phyloP scores from a whole-genome alignment of 2,797 vertebrate species.

The Malurus leucopterus region DNA sequence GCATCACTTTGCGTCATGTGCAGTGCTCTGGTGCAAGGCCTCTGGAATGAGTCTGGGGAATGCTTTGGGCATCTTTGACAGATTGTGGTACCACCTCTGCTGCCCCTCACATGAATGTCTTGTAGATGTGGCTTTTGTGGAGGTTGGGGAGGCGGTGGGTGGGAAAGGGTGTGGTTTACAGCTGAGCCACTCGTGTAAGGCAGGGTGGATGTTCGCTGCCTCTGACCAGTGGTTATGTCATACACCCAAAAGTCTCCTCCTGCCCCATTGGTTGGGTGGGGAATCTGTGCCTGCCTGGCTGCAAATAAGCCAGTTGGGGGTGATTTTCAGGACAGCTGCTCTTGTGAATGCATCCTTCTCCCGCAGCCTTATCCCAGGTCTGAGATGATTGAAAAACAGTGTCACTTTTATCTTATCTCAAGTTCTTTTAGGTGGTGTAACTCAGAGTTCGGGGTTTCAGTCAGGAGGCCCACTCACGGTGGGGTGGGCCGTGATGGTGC shows the following conservation, averaged over 20 bases:
- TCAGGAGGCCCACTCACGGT: neutral
- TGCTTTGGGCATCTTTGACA: neutral
- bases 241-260: neutral
- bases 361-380: neutral
- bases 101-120: fast-evolving
- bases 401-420: neutral
- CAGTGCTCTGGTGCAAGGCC: neutral
- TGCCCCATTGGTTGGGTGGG: neutral
- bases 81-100: neutral
- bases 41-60: neutral
- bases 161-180: neutral
- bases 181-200: neutral
- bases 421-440: neutral
- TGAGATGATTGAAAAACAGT: neutral
- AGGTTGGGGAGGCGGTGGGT: too few relatives aligned
- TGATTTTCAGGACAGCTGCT: neutral
- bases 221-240: neutral
- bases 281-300: neutral
- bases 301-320: neutral
- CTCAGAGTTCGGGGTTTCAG: neutral
- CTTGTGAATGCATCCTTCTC: neutral
- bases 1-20: neutral
- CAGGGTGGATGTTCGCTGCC: neutral
- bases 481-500: neutral
- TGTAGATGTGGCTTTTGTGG: neutral